Evolutionary conservation across 1,140 invertebrate species (phyloP), one percentile per base, ranked within the genome.

Genomic region (Bombus waltoni): DNA sequence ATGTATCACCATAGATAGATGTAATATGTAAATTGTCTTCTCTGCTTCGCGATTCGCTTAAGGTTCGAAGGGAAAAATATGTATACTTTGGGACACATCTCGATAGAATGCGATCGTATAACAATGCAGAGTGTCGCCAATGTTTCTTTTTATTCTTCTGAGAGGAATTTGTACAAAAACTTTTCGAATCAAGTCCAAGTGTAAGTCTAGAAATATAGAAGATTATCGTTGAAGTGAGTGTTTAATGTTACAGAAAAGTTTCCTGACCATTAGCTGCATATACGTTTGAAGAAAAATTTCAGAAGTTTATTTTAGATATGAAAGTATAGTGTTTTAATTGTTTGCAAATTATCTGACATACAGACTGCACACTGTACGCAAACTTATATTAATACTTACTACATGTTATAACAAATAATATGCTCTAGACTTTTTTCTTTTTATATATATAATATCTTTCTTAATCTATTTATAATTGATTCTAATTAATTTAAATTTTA

Each of bases 61-160:
- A 40, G 40, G 62, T 57, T 70, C 35, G 15, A 83, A 59, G 62
- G 35, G 4, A 47, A n/a, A 5, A 57, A 40, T 18, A 62, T 28
- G 28, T 32, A 73, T 47, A 71, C 70, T 80, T 80, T 70, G n/a
- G 13, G 38, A 73, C 47, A 73, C 47, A 68, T 83, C 65, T 44
- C 38, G 6, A 28, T 38, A 81, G 71, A 3, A 35, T 75, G 47
- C 47, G 44, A 15, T 53, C 18, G 32, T 53, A 35, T 28, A 66
- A 66, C 25, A 62, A 25, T 47, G 44, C 42, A 70, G 32, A 3
- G 35, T 53, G 44, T 70, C 11, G n/a, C 15, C 28, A 32, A 42
- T 42, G 38, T 62, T 42, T 32, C 32, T 32, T 32, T 32, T 11
- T 32, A 77, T 42, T 57, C 38, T 59, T 77, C 38, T 32, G 35